Evolutionary conservation across 2,113 vertebrate genomes (phyloP).

Genomic region (Stegastes partitus): DNA sequence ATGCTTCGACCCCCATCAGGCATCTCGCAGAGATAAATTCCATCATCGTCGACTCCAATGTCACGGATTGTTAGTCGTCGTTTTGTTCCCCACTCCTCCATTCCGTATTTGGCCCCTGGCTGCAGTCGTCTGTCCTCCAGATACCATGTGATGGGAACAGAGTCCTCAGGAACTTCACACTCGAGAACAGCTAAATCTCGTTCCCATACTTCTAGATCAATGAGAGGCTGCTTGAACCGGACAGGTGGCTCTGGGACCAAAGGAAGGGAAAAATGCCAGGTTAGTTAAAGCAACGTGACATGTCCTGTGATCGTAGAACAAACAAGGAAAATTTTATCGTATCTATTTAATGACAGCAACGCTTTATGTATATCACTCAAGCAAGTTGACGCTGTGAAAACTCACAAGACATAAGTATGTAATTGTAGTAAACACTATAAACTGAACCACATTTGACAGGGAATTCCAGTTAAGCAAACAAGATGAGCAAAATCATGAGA

Average conservation of each 20-base stretch:
- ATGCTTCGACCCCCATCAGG: slow-evolving; percentile 94
- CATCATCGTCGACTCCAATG: slow-evolving; percentile 92
- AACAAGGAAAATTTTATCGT: neutral
- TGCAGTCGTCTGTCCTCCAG: slow-evolving; percentile 94
- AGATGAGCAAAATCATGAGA: slow-evolving; percentile 67
- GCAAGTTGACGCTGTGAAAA: neutral
- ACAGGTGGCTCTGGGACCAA: slow-evolving; percentile 89
- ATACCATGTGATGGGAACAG: slow-evolving; percentile 94
- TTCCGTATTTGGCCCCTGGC: slow-evolving; percentile 94
- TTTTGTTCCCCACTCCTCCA: slow-evolving; percentile 92
- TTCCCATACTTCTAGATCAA: slow-evolving; percentile 93
- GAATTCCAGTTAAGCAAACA: slow-evolving; percentile 70
- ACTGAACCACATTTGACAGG: slow-evolving; percentile 59
- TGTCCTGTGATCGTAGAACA: neutral
- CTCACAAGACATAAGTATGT: slow-evolving; percentile 11
- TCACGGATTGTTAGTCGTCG: slow-evolving; percentile 93
- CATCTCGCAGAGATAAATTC: slow-evolving; percentile 98
- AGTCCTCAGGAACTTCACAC: slow-evolving; percentile 95
- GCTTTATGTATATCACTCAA: neutral
- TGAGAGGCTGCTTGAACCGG: slow-evolving; percentile 91
- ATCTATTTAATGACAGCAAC: neutral
- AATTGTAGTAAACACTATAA: slow-evolving; percentile 34
- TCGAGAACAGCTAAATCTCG: slow-evolving; percentile 92
- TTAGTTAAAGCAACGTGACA: slow-evolving; percentile 2
- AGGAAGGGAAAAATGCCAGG: slow-evolving; percentile 30